These are phyloP conservation scores for Thalassophryne amazonica DNA, from an alignment of 2,797 vertebrate genomes.

Conservation along the genomic window DNA sequence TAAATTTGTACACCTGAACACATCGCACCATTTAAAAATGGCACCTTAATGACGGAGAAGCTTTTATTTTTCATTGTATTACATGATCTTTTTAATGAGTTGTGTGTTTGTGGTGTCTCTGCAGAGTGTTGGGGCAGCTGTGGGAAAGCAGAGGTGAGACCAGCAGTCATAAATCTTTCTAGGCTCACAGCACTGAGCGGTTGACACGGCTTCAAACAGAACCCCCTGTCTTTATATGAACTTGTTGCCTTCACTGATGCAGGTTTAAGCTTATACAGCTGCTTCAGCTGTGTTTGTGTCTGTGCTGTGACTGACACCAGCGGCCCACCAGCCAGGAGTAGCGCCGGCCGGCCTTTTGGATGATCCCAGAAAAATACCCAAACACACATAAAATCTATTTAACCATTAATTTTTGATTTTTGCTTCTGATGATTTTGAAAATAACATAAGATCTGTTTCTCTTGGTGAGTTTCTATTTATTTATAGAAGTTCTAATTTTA, in stretches of 20 bases:
- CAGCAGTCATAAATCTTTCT: slow-evolving; percentile 54
- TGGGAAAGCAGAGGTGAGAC: slow-evolving; percentile 43
- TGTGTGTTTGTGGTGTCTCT: slow-evolving; percentile 7
- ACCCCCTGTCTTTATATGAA: slow-evolving; percentile 60
- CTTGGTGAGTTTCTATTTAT: no score
- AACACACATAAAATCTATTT: no score
- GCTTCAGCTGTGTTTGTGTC: slow-evolving; percentile 36
- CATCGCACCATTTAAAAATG: background rate
- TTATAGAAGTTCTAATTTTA: no score
- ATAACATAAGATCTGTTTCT: no score
- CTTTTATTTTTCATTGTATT: no score
- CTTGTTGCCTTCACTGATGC: slow-evolving; percentile 57
- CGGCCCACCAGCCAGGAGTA: slow-evolving; percentile 39
- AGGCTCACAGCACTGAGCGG: slow-evolving; percentile 45
- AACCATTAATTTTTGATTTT: no score
- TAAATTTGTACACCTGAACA: background rate
- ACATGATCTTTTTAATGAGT: slow-evolving; percentile 3
- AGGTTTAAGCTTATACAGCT: slow-evolving; percentile 64
- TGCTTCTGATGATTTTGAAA: no score
- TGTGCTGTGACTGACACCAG: slow-evolving; percentile 19
- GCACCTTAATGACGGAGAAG: background rate
- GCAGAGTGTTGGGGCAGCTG: slow-evolving; percentile 51
- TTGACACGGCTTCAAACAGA: slow-evolving; percentile 67
- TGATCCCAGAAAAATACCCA: no score
- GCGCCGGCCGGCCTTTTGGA: slow-evolving; percentile 34